Evolutionary conservation across 2,888 invertebrate species (phyloP).

Genomic region (Baccha elongata): DNA sequence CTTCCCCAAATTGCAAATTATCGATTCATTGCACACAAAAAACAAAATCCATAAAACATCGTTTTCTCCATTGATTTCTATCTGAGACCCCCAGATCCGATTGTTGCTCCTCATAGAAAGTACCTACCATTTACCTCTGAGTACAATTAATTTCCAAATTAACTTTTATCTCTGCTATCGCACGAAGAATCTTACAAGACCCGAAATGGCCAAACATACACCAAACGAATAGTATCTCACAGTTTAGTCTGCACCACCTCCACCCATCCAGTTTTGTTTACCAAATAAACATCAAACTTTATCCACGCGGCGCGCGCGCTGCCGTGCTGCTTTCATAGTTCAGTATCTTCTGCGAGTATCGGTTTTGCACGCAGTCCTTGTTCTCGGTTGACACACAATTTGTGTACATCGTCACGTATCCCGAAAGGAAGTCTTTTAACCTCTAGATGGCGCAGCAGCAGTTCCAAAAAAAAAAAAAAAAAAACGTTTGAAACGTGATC

Average conservation of each 20-base stretch:
- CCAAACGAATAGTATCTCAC: conserved; percentile 65
- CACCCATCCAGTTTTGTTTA: conserved; percentile 19
- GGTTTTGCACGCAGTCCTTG: conserved; percentile 72
- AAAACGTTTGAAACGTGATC: conserved; percentile 67
- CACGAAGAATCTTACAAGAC: conserved; percentile 65
- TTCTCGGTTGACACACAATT: conserved; percentile 69
- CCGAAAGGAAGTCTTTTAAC: conserved; percentile 71
- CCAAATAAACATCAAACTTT: conserved; percentile 59
- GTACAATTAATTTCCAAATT: conserved; percentile 71
- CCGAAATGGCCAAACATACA: conserved; percentile 56
- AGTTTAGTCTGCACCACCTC: conserved; percentile 46
- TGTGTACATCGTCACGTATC: conserved; percentile 65
- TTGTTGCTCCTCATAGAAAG: conserved; percentile 50
- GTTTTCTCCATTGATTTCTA: conserved; percentile 65
- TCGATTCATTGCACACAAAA: neutral
- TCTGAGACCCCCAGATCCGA: conserved; percentile 48
- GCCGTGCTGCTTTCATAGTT: neutral
- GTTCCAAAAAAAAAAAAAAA: conserved; percentile 16
- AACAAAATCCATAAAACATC: conserved; percentile 39
- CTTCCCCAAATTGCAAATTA: conserved; percentile 34
- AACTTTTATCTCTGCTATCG: conserved; percentile 70
- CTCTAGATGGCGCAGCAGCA: conserved; percentile 53
- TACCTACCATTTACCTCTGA: conserved; percentile 38
- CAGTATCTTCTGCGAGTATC: conserved; percentile 61
- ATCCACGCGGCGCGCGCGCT: conserved; percentile 38